Base-by-base conservation (phyloP, 2,888 invertebrate species). In the Coremacera marginata region DNA sequence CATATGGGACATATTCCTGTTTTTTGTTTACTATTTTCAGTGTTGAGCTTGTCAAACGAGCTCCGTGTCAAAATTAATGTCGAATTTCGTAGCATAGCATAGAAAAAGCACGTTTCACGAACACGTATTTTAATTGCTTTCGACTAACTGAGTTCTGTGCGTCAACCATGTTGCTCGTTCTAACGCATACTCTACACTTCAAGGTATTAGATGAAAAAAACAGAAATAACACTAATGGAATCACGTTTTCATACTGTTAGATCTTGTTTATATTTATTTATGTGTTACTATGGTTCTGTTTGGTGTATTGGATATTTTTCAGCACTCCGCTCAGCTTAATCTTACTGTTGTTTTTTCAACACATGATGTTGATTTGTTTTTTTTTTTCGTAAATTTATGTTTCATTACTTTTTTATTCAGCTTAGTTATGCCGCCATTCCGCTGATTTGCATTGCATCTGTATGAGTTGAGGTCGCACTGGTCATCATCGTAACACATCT, bases 91-190 rank as follows among this genome's bases (percentile, higher is more conserved):
- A 60, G n/a, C 11, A 27, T 25, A 60, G 11, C 11, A 49, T 34
- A 22, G 57, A 16, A 62, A 73, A 73, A 63, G 63, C 73, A 73
- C 73, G 73, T 73, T 73, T 49, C 72, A 72, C n/a, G 25, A 37
- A 37, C 72, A 72, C 27, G 25, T 25, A 37, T 74, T 34, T 67
- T 31, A 37, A 51, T 67, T 74, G 65, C 49, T 37, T 63, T 22
- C 37, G 16, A 27, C 5, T 37, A 55, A 22, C 19, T 16, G 37
- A 14, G 27, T 27, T 14, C 16, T 19, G 16, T 55, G 57, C 55
- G 51, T 25, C 51, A 25, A 52, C 52, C 14, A 34, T 31, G n/a
- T 16, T 16, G 14, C 34, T 31, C 19, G 34, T 71, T 71, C 27
- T 34, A 55, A n/a, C 34, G 70, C 52, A 25, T 71, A 22, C 25